Conservation (phyloP, 1,140 invertebrate species). For the Gonatopus flavifemur region DNA sequence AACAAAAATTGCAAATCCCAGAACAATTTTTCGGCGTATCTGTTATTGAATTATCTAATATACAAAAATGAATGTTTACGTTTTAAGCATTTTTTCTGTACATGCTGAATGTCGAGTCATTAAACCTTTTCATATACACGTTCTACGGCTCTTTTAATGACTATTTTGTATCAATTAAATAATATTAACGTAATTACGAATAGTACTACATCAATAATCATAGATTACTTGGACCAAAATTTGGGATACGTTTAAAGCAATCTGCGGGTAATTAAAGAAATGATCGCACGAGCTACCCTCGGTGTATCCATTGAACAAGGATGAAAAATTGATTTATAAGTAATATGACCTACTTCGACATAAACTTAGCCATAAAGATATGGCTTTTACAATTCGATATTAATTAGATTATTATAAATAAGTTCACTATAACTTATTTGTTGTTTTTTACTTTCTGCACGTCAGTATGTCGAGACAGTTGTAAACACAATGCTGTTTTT, state of each 20-base stretch:
- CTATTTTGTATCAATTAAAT: too few species aligned
- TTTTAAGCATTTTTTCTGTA: not conserved
- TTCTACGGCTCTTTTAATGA: too few species aligned
- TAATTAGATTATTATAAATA: slow-evolving; percentile 29
- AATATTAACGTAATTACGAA: slow-evolving; percentile 13
- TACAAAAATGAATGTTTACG: slow-evolving; percentile 19
- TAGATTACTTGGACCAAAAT: too few species aligned
- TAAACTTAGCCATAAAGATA: slow-evolving; percentile 19
- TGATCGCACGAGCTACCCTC: slow-evolving; percentile 7
- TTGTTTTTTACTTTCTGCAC: slow-evolving; percentile 30
- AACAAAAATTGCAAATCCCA: slow-evolving; percentile 18
- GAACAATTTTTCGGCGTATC: slow-evolving; percentile 13
- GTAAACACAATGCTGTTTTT: slow-evolving; percentile 40
- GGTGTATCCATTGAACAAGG: slow-evolving; percentile 26
- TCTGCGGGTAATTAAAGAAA: slow-evolving; percentile 18
- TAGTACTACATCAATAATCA: slow-evolving; percentile 16
- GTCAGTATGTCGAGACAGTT: slow-evolving; percentile 31
- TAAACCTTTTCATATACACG: too few species aligned
- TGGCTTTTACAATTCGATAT: slow-evolving; percentile 16
- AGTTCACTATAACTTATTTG: slow-evolving; percentile 21
- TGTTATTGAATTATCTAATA: slow-evolving; percentile 7
- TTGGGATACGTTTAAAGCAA: slow-evolving; percentile 13
- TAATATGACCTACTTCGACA: slow-evolving; percentile 11
- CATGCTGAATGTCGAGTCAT: not conserved
- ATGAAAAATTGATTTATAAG: slow-evolving; percentile 25